These are phyloP conservation scores for Chymomyza procnemis DNA, from an alignment of 2,888 invertebrate species.

Conservation along the genomic window DNA sequence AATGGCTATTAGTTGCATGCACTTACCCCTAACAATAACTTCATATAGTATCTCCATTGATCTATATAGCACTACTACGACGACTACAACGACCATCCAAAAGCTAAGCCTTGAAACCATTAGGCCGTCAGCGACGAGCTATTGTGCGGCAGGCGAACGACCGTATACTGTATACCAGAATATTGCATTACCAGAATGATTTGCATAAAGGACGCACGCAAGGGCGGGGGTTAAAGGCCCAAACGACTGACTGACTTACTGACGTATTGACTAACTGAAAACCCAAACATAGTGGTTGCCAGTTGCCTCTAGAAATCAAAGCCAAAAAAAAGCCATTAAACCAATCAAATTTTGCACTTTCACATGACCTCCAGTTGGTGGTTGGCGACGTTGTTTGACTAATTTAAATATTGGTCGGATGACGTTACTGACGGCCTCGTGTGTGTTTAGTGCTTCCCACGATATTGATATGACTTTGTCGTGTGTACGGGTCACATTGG, in stretches of 20 bases:
- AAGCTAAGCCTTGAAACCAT: conserved; percentile 37
- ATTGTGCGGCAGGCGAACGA: conserved; percentile 1
- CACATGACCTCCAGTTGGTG: conserved; percentile 60
- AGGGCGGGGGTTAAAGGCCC: neutral
- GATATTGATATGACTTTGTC: conserved; percentile 61
- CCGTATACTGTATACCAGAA: conserved; percentile 61
- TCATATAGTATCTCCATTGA: neutral
- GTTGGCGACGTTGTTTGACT: neutral
- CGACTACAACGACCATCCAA: too few relatives aligned
- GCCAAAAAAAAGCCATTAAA: conserved; percentile 51
- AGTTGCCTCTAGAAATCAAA: neutral
- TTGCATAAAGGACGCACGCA: conserved; percentile 61
- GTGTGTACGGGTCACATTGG: neutral
- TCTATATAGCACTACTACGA: neutral
- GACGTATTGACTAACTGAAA: conserved; percentile 27
- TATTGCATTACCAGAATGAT: conserved; percentile 69
- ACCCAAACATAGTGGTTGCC: conserved; percentile 24
- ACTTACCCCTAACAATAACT: conserved; percentile 20
- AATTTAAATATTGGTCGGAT: conserved; percentile 17
- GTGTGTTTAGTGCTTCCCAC: conserved; percentile 56
- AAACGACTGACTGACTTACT: neutral
- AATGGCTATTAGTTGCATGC: conserved; percentile 3
- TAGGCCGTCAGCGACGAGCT: conserved; percentile 42
- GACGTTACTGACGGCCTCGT: conserved; percentile 9
- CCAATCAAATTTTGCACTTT: conserved; percentile 72